phyloP scores from a whole-genome alignment of 2,888 invertebrate genomes.

The Eledona agricola region DNA sequence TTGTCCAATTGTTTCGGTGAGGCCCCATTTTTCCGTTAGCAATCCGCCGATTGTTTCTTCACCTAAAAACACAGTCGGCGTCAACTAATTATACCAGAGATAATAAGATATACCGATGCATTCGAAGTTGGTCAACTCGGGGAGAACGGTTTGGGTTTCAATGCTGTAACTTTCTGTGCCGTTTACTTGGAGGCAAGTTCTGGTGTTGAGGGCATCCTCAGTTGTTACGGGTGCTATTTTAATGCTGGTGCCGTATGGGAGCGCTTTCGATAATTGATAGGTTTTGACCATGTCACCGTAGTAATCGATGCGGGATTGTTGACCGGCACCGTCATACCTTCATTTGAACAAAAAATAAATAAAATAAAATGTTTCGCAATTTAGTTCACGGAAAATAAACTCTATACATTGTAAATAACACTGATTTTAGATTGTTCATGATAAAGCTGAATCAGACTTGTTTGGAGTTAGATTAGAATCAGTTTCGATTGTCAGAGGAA shows the following conservation, averaged over 20 bases:
- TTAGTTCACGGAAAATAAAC: constrained; percentile 6
- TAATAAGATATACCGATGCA: constrained; percentile 63
- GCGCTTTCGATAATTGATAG: constrained; percentile 75
- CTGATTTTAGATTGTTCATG: no score
- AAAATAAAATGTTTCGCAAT: constrained; percentile 1
- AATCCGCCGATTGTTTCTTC: constrained; percentile 77
- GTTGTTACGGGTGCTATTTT: constrained; percentile 90
- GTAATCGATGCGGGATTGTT: constrained; percentile 90
- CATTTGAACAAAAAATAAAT: constrained; percentile 37
- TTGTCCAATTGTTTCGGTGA: constrained; percentile 73
- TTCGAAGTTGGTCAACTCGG: constrained; percentile 80
- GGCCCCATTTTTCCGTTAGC: constrained; percentile 80
- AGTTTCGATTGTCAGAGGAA: no score
- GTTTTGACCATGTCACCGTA: constrained; percentile 96
- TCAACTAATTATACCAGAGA: neutral
- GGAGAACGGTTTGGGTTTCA: constrained; percentile 79
- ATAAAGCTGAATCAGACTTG: no score
- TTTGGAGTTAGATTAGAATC: no score
- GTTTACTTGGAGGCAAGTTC: constrained; percentile 85
- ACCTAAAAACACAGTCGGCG: constrained; percentile 52
- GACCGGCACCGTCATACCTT: constrained; percentile 77
- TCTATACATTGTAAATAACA: no score
- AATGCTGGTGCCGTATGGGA: constrained; percentile 74
- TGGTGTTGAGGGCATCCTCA: constrained; percentile 73
- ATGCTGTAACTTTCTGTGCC: constrained; percentile 72